These are phyloP conservation scores for Isoperla grammatica DNA, from an alignment of 2,888 invertebrate species.

Conservation along the genomic window DNA sequence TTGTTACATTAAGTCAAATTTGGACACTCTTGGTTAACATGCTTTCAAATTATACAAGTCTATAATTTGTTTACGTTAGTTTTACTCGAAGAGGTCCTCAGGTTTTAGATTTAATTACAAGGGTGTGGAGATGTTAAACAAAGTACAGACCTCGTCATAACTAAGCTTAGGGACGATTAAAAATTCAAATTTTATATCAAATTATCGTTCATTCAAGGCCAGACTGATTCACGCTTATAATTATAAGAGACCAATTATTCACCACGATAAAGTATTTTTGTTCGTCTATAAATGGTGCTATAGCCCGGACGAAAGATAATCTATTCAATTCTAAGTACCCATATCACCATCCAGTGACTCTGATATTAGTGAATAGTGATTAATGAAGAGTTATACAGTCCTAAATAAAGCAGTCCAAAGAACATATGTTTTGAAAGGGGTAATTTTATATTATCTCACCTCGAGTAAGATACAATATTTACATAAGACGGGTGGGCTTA, in stretches of 20 bases:
- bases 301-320: no score
- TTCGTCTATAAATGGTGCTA: no score
- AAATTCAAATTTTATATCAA: constrained; percentile 8
- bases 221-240: constrained; percentile 10
- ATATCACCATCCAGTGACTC: no score
- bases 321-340: no score
- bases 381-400: no score
- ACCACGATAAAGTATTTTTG: no score
- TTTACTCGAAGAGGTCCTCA: not conserved
- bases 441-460: no score
- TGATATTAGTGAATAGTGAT: no score
- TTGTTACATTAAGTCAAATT: constrained; percentile 18
- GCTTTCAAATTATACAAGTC: constrained; percentile 4
- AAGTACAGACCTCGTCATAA: not conserved
- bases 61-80: constrained; percentile 15
- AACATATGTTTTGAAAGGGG: no score
- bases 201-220: constrained; percentile 10
- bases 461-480: no score
- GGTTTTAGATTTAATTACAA: not conserved
- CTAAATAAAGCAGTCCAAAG: no score
- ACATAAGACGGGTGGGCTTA: no score
- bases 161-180: constrained; percentile 2
- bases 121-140: constrained; percentile 10
- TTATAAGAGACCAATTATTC: not conserved
- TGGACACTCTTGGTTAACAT: constrained; percentile 10